Evolutionary conservation across 1,140 invertebrate species (phyloP).

Genomic region (Drosophila nasuta): DNA sequence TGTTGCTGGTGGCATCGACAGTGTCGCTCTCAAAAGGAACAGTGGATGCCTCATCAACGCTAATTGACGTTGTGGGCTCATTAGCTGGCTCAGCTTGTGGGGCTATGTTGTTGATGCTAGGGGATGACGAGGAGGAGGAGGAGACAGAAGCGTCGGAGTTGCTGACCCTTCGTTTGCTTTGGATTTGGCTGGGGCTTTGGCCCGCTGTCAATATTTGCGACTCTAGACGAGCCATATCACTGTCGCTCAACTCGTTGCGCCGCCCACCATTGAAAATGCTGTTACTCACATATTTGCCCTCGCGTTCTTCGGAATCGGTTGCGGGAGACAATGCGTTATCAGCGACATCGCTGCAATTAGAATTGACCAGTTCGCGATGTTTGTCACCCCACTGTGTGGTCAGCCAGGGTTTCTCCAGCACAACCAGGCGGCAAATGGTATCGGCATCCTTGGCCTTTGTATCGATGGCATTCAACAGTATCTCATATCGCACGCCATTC

Average conservation of each 20-base stretch:
- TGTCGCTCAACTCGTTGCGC: conserved; percentile 72
- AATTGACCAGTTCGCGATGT: conserved; percentile 69
- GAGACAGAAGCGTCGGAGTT: conserved; percentile 11
- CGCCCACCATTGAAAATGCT: conserved; percentile 78
- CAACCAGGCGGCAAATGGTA: conserved; percentile 72
- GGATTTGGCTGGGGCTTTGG: conserved; percentile 7
- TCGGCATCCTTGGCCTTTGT: conserved; percentile 71
- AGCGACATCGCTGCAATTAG: conserved; percentile 70
- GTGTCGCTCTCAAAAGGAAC: conserved; percentile 26
- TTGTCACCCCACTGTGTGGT: conserved; percentile 82
- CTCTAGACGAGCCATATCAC: conserved; percentile 76
- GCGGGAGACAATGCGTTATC: conserved; percentile 46
- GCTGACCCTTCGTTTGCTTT: conserved; percentile 55
- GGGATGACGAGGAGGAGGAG: neutral
- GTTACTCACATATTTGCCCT: conserved; percentile 80
- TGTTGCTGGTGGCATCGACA: conserved; percentile 11
- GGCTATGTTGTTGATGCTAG: conserved; percentile 3
- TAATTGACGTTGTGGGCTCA: conserved; percentile 71
- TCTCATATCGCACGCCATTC: conserved; percentile 80
- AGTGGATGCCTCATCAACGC: conserved; percentile 67
- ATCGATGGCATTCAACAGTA: conserved; percentile 73
- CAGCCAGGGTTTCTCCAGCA: conserved; percentile 82
- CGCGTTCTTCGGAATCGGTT: conserved; percentile 40
- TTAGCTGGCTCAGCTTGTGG: conserved; percentile 55
- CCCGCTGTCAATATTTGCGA: conserved; percentile 69